phyloP scores from a whole-genome alignment of 2,113 vertebrate species.

The Hystrix cristata region DNA sequence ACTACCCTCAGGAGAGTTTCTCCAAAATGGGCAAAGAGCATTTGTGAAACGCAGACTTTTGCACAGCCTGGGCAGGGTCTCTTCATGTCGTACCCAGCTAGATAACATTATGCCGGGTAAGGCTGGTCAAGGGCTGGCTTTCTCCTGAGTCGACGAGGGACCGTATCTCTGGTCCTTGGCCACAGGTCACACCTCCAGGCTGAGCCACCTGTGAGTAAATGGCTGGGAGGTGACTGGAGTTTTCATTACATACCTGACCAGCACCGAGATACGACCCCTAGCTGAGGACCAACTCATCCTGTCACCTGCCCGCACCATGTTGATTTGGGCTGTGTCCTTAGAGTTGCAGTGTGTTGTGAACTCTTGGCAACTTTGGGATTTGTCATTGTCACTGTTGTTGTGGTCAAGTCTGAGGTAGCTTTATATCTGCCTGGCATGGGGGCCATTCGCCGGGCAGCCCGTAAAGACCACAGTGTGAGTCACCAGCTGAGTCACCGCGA shows the following conservation, averaged over 20 bases:
- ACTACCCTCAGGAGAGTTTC: neutral
- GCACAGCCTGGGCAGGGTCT: neutral
- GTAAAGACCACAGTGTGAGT: neutral
- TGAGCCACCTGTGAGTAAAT: fast-evolving
- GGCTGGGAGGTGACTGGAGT: neutral
- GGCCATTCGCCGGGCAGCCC: neutral
- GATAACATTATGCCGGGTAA: neutral
- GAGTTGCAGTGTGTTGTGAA: neutral
- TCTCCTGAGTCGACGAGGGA: neutral
- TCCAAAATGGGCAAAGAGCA: neutral
- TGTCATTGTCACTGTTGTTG: neutral
- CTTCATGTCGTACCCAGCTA: neutral
- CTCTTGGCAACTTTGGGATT: neutral
- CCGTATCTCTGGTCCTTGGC: neutral
- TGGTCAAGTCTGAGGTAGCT: neutral
- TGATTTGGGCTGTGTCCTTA: neutral
- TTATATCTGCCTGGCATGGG: neutral
- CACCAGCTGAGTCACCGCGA: neutral
- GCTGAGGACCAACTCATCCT: neutral
- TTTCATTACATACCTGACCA: neutral
- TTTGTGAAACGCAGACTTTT: neutral
- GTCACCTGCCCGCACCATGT: neutral
- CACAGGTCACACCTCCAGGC: neutral
- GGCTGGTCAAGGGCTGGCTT: neutral
- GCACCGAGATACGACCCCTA: too few species aligned